These are phyloP conservation scores for Eutolmus rufibarbis DNA, from an alignment of 2,888 invertebrate species.

Conservation along the genomic window DNA sequence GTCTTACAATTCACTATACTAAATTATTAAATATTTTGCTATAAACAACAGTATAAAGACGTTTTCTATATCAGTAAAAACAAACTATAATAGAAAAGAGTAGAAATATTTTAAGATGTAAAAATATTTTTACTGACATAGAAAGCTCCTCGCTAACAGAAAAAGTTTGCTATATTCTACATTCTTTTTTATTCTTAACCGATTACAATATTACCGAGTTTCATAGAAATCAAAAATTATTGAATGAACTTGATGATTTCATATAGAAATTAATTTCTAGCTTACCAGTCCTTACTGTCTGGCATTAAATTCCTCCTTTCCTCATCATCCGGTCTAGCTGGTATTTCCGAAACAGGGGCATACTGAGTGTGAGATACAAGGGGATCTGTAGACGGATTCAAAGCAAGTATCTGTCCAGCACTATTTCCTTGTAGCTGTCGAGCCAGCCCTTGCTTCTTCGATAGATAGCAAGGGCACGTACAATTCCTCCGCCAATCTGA, in stretches of 20 bases:
- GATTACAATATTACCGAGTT: not conserved
- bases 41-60: too few relatives aligned
- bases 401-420: conserved; percentile 67
- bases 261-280: not conserved
- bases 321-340: conserved; percentile 69
- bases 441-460: conserved; percentile 56
- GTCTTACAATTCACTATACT: too few relatives aligned
- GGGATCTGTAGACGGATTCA: conserved; percentile 79
- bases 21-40: too few relatives aligned
- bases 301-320: conserved; percentile 78
- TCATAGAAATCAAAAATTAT: not conserved
- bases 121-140: too few relatives aligned
- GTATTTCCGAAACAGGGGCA: conserved; percentile 77
- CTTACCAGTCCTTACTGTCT: conserved; percentile 76
- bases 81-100: too few relatives aligned
- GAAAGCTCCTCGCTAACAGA: too few relatives aligned
- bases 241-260: not conserved
- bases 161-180: too few relatives aligned
- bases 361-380: conserved; percentile 76
- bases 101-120: too few relatives aligned
- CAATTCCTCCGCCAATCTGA: conserved; percentile 59
- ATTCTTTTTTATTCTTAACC: too few relatives aligned
- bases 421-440: conserved; percentile 62
- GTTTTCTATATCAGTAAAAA: too few relatives aligned
- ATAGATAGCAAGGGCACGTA: conserved; percentile 55